phyloP scores from a whole-genome alignment of 2,113 vertebrate species.

The Gorsachius goisagi region DNA sequence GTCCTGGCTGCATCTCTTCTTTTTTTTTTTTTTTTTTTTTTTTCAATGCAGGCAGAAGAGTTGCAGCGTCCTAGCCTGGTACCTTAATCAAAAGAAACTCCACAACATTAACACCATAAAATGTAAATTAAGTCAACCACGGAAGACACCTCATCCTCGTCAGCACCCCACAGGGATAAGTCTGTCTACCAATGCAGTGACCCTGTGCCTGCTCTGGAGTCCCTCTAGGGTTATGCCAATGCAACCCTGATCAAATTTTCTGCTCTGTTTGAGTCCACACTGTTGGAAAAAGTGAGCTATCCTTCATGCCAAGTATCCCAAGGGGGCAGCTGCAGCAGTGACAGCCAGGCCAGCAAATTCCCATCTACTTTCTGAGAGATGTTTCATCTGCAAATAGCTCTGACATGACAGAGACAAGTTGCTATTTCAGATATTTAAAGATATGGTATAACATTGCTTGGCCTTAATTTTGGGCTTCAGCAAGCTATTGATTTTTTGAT shows the following conservation, averaged over 20 bases:
- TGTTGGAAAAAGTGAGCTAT: background rate
- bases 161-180: background rate
- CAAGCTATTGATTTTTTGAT: constrained; percentile 56
- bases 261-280: background rate
- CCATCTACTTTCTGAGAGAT: background rate
- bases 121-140: background rate
- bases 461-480: constrained; percentile 52
- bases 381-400: constrained; percentile 6
- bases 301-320: background rate
- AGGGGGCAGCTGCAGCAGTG: background rate
- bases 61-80: too few species aligned
- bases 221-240: background rate
- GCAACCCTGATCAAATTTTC: background rate
- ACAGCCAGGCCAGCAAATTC: background rate
- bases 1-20: background rate
- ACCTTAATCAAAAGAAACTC: background rate
- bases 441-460: background rate
- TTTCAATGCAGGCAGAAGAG: background rate
- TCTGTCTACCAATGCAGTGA: background rate
- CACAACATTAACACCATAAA: fast-evolving
- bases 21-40: background rate
- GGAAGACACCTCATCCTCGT: background rate
- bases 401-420: constrained; percentile 43
- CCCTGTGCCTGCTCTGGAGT: background rate
- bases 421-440: constrained; percentile 17